Evolutionary conservation across 1,140 invertebrate genomes (phyloP).

Genomic region (Streblospio benedicti): DNA sequence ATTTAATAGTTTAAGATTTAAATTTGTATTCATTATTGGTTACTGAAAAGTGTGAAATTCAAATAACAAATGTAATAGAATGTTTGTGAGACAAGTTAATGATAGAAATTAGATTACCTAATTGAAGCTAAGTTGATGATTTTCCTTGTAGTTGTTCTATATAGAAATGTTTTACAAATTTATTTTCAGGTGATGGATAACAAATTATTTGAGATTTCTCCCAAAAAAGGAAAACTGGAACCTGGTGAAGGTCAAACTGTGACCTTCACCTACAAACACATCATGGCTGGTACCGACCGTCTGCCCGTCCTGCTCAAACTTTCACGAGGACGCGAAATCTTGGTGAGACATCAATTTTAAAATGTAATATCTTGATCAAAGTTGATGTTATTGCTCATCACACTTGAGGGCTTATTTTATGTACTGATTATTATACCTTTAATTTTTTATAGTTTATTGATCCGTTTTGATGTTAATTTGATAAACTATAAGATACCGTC

Average conservation of each 20-base stretch:
- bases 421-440: too few species aligned
- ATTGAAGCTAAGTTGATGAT: too few species aligned
- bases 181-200: slow-evolving; percentile 49
- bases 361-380: neutral
- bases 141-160: too few species aligned
- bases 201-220: slow-evolving; percentile 42
- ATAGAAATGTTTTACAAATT: too few species aligned
- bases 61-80: neutral
- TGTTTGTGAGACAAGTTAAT: too few species aligned
- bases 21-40: too few species aligned
- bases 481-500: too few species aligned
- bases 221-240: slow-evolving; percentile 37
- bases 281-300: slow-evolving; percentile 41
- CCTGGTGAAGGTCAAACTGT: slow-evolving; percentile 39
- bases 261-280: slow-evolving; percentile 41
- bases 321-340: slow-evolving; percentile 40
- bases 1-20: too few species aligned
- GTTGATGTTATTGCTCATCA: neutral
- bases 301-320: slow-evolving; percentile 46
- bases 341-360: slow-evolving; percentile 28
- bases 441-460: too few species aligned
- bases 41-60: neutral
- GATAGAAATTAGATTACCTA: too few species aligned
- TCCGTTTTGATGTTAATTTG: too few species aligned
- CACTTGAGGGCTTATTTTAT: too few species aligned